Base-by-base conservation (phyloP, 2,888 invertebrate genomes). In the Sepioteuthis lessoniana region DNA sequence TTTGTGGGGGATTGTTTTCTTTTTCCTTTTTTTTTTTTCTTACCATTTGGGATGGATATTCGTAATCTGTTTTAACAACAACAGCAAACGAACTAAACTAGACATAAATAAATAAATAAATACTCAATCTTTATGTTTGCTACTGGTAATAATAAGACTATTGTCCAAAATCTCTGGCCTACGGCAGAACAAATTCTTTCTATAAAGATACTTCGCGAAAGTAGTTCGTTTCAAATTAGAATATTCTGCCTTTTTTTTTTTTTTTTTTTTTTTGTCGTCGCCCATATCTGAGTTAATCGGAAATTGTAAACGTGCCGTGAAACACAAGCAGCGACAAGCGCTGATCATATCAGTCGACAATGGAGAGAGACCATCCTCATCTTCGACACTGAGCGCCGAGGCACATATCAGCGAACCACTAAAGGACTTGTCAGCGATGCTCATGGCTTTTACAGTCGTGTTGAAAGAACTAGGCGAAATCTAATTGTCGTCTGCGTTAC, bases 281-380 rank as follows among this genome's bases (percentile, higher is more conserved):
- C n/a, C n/a, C 76, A n/a, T 76, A 76, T 76, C 76, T 76, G n/a
- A 76, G 76, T 76, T 76, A 76, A 76, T 76, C 76, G 76, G 76
- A 76, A 76, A n/a, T 21, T 76, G n/a, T 76, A 76, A 76, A 76
- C 76, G 76, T 76, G 76, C 76, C 76, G 76, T 76, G 76, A 76
- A 76, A 76, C 76, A 35, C n/a, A 76, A 76, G n/a, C 76, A 76
- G n/a, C 76, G 76, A 35, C n/a, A 76, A 76, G 13, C n/a, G n/a
- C 76, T 76, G 76, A 76, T 76, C 76, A 2, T 76, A 76, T 76
- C 76, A 76, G 76, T 10, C 76, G 76, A 35, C n/a, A 76, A 76
- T 4, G n/a, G n/a, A 76, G 76, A n/a, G 76, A 35, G 8, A 60
- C 28, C 31, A 1, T 13, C n/a, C 2, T 21, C 76, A 16, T n/a